Evolutionary conservation across 2,113 vertebrate species (phyloP).

Genomic region (Ceuthmochares aereus): DNA sequence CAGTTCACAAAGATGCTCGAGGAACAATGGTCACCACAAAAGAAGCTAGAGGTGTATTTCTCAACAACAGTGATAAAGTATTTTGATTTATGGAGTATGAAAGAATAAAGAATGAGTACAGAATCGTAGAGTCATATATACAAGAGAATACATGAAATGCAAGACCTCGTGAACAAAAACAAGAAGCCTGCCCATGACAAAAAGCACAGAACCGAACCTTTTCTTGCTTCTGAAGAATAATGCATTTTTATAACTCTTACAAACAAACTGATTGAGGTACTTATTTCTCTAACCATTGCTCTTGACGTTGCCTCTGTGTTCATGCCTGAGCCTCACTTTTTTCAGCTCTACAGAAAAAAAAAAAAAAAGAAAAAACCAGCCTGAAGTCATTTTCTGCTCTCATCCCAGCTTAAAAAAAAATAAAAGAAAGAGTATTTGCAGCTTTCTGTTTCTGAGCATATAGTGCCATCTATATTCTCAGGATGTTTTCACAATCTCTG

Average conservation of each 20-base stretch:
- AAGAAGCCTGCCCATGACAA: background rate
- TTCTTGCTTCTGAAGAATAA: background rate
- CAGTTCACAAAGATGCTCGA: background rate
- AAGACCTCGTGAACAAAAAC: background rate
- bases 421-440: background rate
- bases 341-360: background rate
- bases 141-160: background rate
- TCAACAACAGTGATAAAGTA: background rate
- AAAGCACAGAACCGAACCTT: background rate
- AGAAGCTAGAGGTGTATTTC: background rate
- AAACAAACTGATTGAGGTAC: background rate
- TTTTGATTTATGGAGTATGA: background rate
- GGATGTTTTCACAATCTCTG: constrained; percentile 22
- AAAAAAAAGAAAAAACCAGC: background rate
- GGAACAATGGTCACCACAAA: background rate
- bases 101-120: background rate
- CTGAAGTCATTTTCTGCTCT: background rate
- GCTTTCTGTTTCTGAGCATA: constrained; percentile 14
- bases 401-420: background rate
- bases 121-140: background rate
- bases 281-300: background rate
- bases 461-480: constrained; percentile 37
- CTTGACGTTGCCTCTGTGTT: background rate
- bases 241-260: background rate
- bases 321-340: background rate